Base-by-base conservation (phyloP, 2,113 vertebrate species). In the Archilochus colubris region DNA sequence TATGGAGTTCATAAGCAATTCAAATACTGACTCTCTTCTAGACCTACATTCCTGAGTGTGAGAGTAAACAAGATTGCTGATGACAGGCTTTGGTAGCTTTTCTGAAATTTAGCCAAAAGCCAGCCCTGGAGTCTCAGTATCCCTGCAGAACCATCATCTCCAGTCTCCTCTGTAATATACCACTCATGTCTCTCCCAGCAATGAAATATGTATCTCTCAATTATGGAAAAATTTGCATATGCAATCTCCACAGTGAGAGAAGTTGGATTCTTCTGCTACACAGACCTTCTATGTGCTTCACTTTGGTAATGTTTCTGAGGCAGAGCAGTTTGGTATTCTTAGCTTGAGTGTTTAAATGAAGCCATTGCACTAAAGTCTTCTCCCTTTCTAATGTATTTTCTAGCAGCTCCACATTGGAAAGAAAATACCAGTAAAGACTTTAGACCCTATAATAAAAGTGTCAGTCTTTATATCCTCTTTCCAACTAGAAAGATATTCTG, bases 41-140 rank as follows among this genome's bases (percentile, higher is more conserved):
- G 38, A 63, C 38, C 61, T 75, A 10, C 69, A 55, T 67, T 87
- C 23, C 78, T 75, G 53, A 3, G 9, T 82, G 82, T 89, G 75
- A 78, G 85, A 93, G 53, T 89, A 85, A 85, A 94, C 33, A 85
- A 72, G 40, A 82, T 43, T 85, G 40, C 44, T 85, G 40, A 82
- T 79, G 82, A 88, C 88, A 79, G 53, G 48, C 48, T 87, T 78
- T 69, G 53, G 78, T 66, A 94, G 75, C 30, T 79, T 79, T 89
- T 67, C 31, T 91, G 70, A 87, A 89, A 93, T 78, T 27, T 55
- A 82, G 58, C 85, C 75, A 75, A 82, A 78, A 91, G 48, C 53
- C 40, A 89, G 24, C 25, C 66, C 66, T 53, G 25, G 19, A 91
- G 48, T 59, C 33, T 93, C 57, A 46, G 40, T 25, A 87, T 53